Conservation (phyloP, 1,140 invertebrate species). For the Heterodera carotae region DNA sequence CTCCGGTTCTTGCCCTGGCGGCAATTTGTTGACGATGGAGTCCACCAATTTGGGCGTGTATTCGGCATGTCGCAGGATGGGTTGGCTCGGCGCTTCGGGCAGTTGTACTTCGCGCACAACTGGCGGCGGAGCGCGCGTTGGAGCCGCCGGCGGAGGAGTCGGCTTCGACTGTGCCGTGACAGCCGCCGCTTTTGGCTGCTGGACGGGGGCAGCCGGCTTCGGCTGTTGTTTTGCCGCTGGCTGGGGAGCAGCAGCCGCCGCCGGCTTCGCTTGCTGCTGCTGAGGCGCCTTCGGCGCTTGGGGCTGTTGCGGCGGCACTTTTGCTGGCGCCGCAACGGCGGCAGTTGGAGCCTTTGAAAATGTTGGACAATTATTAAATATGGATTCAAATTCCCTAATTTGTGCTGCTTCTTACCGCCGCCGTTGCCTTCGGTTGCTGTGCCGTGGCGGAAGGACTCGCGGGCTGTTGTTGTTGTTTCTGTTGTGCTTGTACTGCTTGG, state of each 20-base stretch:
- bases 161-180: constrained; percentile 5
- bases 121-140: constrained; percentile 1
- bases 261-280: constrained; percentile 6
- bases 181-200: neutral
- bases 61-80: neutral
- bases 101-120: constrained; percentile 7
- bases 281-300: constrained; percentile 1
- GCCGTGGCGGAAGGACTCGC: neutral
- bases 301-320: neutral
- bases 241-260: neutral
- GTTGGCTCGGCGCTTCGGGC: constrained; percentile 1
- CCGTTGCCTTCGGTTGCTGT: neutral
- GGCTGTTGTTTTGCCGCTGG: constrained; percentile 9
- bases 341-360: neutral
- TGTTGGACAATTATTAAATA: neutral
- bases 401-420: neutral
- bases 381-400: neutral
- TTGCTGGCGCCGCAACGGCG: neutral
- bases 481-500: neutral
- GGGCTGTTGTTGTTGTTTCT: neutral
- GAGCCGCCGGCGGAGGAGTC: neutral
- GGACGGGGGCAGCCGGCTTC: neutral
- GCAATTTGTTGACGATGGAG: constrained; percentile 1
- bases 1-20: neutral
- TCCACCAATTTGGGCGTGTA: constrained; percentile 12